Evolutionary conservation across 2,888 invertebrate genomes (phyloP).

Genomic region (Amphipoea lucens): DNA sequence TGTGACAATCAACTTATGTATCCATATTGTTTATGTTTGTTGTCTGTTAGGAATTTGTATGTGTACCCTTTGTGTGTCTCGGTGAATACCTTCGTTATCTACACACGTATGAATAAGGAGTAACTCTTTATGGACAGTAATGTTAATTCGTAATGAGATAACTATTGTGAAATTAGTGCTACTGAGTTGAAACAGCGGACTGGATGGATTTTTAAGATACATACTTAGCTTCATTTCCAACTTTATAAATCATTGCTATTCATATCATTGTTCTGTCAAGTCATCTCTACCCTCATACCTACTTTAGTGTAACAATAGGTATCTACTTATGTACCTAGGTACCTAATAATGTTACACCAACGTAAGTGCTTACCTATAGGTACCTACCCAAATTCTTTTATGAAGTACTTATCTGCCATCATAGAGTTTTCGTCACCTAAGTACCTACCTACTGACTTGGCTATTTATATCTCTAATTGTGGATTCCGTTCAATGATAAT

Average conservation of each 20-base stretch:
- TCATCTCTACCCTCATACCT: not conserved
- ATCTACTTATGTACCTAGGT: not conserved
- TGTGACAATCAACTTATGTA: slow-evolving; percentile 67
- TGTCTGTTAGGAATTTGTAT: slow-evolving; percentile 59
- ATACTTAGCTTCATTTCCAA: not conserved
- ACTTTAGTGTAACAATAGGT: not conserved
- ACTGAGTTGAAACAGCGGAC: slow-evolving; percentile 7
- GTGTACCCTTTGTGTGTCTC: slow-evolving; percentile 54
- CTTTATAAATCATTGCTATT: not conserved
- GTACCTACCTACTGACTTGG: no score
- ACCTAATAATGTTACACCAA: not conserved
- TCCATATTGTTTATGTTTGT: slow-evolving; percentile 63
- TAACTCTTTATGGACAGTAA: slow-evolving; percentile 22
- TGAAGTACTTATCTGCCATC: not conserved
- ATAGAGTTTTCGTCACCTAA: not conserved
- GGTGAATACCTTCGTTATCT: slow-evolving; percentile 38
- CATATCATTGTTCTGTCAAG: not conserved
- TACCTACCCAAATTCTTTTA: not conserved
- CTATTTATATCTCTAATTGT: not conserved
- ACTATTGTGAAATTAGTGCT: slow-evolving; percentile 44
- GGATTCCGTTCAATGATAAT: not conserved
- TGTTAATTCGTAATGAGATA: slow-evolving; percentile 18
- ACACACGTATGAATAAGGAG: slow-evolving; percentile 7
- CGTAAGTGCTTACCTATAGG: not conserved
- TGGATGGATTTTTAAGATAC: slow-evolving; percentile 7